Evolutionary conservation across 1,140 invertebrate species (phyloP).

Genomic region (Vanessa atalanta): DNA sequence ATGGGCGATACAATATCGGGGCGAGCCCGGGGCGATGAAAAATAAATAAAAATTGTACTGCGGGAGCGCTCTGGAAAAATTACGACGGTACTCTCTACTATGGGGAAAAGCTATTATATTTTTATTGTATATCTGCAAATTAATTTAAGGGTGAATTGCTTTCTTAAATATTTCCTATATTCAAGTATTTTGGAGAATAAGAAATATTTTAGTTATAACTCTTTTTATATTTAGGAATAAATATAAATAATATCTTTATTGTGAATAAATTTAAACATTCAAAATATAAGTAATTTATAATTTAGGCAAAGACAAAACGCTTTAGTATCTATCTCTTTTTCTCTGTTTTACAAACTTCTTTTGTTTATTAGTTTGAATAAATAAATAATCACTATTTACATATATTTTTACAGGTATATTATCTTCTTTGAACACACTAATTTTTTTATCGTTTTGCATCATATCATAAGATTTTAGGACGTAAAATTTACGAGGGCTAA

Average conservation of each 20-base stretch:
- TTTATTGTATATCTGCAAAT: conserved; percentile 14
- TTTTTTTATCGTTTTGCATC: neutral
- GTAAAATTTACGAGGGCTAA: conserved; percentile 59
- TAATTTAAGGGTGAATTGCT: neutral
- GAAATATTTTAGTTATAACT: too few species aligned
- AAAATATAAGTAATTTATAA: too few species aligned
- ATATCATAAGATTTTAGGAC: conserved; percentile 15
- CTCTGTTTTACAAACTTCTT: too few species aligned
- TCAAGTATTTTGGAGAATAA: neutral
- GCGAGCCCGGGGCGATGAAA: conserved; percentile 64
- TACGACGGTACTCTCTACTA: conserved; percentile 10
- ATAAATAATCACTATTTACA: too few species aligned
- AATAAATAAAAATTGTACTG: conserved; percentile 68
- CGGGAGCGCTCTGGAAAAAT: conserved; percentile 51
- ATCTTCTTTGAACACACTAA: neutral
- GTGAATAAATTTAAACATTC: too few species aligned
- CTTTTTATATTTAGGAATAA: too few species aligned
- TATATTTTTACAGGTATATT: too few species aligned
- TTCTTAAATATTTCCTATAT: neutral
- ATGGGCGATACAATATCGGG: conserved; percentile 67
- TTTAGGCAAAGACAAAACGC: too few species aligned
- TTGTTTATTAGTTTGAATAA: too few species aligned
- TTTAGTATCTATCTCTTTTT: too few species aligned
- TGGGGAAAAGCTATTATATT: conserved; percentile 13
- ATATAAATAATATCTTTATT: too few species aligned